Evolutionary conservation across 2,113 vertebrate species (phyloP).

Genomic region (Ondatra zibethicus): DNA sequence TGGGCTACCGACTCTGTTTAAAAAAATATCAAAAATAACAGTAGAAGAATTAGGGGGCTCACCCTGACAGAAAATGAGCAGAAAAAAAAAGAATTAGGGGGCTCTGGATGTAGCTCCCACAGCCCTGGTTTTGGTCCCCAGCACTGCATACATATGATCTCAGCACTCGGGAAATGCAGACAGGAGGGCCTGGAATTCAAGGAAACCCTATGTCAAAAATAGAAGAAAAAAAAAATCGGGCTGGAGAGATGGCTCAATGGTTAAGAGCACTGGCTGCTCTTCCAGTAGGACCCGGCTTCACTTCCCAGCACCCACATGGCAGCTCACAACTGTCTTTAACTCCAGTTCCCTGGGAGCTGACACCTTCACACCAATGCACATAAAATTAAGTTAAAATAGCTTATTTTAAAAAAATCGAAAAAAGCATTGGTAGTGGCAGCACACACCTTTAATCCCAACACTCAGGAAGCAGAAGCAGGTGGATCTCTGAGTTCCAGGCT

Average conservation of each 20-base stretch:
- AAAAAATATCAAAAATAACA: background rate
- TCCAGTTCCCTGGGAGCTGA: no score
- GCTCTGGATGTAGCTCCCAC: background rate
- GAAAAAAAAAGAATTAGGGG: background rate
- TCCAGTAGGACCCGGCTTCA: no score
- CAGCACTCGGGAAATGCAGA: background rate
- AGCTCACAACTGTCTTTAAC: no score
- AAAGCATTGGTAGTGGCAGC: background rate
- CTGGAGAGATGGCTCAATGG: no score
- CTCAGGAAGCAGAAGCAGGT: background rate
- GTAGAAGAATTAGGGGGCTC: background rate
- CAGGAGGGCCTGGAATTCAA: background rate
- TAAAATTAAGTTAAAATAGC: no score
- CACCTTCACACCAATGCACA: no score
- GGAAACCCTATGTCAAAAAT: background rate
- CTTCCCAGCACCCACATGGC: no score
- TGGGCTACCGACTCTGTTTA: background rate
- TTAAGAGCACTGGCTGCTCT: no score
- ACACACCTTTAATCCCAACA: background rate
- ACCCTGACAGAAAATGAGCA: no score
- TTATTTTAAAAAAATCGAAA: background rate
- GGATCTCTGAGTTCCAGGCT: background rate
- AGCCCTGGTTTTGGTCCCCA: background rate
- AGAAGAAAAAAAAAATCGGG: background rate
- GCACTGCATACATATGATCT: no score